Conservation (phyloP, 1,140 invertebrate species). For the Euura saliciscinereae region DNA sequence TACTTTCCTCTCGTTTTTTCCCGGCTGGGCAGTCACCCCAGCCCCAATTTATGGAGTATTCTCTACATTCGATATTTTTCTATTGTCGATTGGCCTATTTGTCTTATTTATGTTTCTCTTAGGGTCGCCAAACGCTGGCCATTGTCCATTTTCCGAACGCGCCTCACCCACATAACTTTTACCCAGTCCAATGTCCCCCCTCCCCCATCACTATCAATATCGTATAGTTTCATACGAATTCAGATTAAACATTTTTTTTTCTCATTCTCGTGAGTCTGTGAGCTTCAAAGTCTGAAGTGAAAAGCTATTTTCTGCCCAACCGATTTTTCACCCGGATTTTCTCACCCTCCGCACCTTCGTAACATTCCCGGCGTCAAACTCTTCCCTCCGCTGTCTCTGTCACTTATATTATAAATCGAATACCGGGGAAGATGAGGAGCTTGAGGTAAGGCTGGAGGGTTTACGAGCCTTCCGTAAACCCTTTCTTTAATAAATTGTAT, state of each 20-base stretch:
- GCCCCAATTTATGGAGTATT: conserved; percentile 57
- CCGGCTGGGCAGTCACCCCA: conserved; percentile 10
- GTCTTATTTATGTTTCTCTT: conserved; percentile 62
- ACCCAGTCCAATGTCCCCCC: not conserved
- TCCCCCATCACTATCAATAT: not conserved
- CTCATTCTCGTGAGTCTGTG: not conserved
- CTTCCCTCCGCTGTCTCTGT: conserved; percentile 46
- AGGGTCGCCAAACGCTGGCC: conserved; percentile 32
- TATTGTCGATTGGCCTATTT: conserved; percentile 60
- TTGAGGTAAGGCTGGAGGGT: conserved; percentile 43
- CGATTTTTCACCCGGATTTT: conserved; percentile 30
- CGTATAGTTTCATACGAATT: no score
- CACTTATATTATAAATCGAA: conserved; percentile 48
- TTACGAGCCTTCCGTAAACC: conserved; percentile 41
- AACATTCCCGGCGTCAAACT: conserved; percentile 33
- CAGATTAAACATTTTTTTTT: no score
- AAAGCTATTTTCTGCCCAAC: conserved; percentile 54
- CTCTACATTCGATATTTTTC: conserved; percentile 59
- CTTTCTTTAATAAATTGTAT: conserved; percentile 17
- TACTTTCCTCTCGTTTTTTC: conserved; percentile 11
- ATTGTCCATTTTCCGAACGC: conserved; percentile 5
- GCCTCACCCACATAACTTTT: not conserved
- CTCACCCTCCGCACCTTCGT: conserved; percentile 13
- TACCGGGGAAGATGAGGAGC: conserved; percentile 48
- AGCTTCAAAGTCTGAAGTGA: conserved; percentile 27